Percentiles rank a stretch among this genome's conserved stretches.
These are phyloP conservation scores for Megalops atlanticus DNA, from an alignment of 2,113 vertebrate species.

Conservation along the genomic window DNA sequence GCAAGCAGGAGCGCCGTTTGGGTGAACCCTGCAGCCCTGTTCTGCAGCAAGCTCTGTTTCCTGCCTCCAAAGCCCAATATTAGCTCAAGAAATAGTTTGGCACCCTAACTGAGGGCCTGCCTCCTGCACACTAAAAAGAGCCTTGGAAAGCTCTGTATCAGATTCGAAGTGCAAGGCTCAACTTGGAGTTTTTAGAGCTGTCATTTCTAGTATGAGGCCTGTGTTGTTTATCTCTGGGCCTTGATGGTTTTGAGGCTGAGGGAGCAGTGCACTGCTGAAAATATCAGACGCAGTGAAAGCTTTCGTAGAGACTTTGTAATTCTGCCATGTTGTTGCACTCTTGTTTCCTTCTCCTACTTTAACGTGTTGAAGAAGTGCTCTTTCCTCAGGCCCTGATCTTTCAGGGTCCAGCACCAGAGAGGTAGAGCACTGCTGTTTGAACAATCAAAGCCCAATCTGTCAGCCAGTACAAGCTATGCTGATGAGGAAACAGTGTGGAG, in stretches of 20 bases:
- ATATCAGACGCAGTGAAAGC: not conserved
- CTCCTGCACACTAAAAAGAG: not conserved
- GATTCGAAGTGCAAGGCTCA: too few relatives aligned
- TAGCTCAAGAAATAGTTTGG: conserved; percentile 20
- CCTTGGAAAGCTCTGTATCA: not conserved
- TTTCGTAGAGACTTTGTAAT: not conserved
- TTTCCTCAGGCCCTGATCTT: not conserved
- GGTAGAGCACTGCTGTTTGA: not conserved
- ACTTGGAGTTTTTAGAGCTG: too few relatives aligned
- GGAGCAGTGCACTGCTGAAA: too few relatives aligned
- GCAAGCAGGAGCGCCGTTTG: not conserved
- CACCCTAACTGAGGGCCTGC: not conserved
- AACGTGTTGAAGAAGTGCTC: not conserved
- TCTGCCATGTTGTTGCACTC: not conserved
- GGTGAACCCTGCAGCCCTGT: not conserved
- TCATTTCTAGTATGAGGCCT: too few relatives aligned
- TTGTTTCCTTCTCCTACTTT: not conserved
- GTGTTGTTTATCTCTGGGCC: too few relatives aligned
- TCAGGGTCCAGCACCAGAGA: not conserved
- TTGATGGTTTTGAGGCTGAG: too few relatives aligned
- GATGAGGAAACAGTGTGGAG: not conserved
- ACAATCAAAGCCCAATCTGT: conserved; percentile 4
- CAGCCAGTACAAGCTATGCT: not conserved
- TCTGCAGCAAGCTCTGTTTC: not conserved
- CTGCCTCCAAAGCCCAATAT: not conserved